Evolutionary conservation across 2,113 vertebrate genomes (phyloP).

Genomic region (Dasypus novemcinctus): DNA sequence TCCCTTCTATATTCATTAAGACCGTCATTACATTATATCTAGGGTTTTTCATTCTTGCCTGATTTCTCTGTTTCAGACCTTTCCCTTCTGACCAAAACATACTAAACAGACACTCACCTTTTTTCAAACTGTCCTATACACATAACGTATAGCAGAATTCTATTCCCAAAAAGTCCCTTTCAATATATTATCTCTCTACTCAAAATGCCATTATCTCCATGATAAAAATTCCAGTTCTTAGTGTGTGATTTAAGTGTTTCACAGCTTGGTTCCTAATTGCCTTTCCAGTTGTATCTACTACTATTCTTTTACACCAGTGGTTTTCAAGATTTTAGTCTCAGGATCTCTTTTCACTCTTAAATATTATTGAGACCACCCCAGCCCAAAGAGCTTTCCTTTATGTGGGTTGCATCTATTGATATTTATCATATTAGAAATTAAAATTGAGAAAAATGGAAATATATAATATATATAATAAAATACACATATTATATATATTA

Average conservation of each 20-base stretch:
- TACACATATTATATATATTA: too few relatives aligned
- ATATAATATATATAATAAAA: too few relatives aligned
- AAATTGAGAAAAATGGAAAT: constrained; percentile 26
- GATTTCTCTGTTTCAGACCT: neutral
- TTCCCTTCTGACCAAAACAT: neutral
- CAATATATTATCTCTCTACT: neutral
- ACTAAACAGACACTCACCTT: neutral
- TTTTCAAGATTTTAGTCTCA: constrained; percentile 29
- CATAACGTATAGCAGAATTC: neutral
- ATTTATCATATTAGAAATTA: constrained; percentile 33
- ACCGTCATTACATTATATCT: neutral
- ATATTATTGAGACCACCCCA: neutral
- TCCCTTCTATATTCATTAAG: neutral
- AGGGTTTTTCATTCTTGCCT: neutral
- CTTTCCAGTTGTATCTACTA: neutral
- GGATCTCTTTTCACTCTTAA: neutral
- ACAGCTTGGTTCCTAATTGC: neutral
- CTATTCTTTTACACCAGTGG: neutral
- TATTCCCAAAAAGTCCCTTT: neutral
- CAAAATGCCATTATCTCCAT: neutral
- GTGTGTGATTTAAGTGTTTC: neutral
- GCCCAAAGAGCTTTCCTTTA: neutral
- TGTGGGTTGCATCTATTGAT: neutral
- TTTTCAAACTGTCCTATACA: neutral
- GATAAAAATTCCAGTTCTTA: neutral